Base-by-base conservation (phyloP, 1,140 invertebrate genomes). In the Drosophila kurseongensis region DNA sequence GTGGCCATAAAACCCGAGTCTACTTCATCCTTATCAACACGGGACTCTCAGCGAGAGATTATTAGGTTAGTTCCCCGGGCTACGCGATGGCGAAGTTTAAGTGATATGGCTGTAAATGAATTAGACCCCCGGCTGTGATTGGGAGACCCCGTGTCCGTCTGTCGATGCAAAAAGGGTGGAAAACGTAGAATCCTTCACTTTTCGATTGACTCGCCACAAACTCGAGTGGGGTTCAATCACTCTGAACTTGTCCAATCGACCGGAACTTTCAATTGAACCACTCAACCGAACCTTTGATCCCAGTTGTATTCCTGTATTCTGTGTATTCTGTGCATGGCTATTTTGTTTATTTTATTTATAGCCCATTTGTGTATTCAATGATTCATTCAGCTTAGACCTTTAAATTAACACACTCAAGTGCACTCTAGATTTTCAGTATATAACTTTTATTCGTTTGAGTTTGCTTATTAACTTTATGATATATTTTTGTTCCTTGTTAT, bases 71-170 rank as follows among this genome's bases (percentile, higher is more conserved):
- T 51, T 52, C 27, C 60, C 59, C 14, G 27, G 60, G 47, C 29
- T 9, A 14, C 23, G 58, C 57, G 58, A 58, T 60, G 73, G 74
- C n/a, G 51, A 75, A 75, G 62, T 75, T 57, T 75, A 75, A 75
- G 73, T 75, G 73, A 75, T 75, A 78, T 63, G 66, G 65, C 75
- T 48, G 74, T 77, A 78, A 77, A 71, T 78, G 66, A 78, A 77
- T 77, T 77, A 76, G 63, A 68, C 57, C 69, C 62, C 41, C 42
- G 72, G 44, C 61, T 52, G 69, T 73, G 65, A 71, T 71, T 71
- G 67, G 68, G 67, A 40, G 38, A 45, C 32, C 35, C 47, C 45
- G 10, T 32, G 7, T 32, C 29, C 29, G 29, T 32, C 29, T 6
- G 7, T 48, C 40, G 14, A 6, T 32, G 14, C 7, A 14, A 32